phyloP scores from a whole-genome alignment of 2,797 vertebrate species.

The Acrossocheilus wenchowensis region DNA sequence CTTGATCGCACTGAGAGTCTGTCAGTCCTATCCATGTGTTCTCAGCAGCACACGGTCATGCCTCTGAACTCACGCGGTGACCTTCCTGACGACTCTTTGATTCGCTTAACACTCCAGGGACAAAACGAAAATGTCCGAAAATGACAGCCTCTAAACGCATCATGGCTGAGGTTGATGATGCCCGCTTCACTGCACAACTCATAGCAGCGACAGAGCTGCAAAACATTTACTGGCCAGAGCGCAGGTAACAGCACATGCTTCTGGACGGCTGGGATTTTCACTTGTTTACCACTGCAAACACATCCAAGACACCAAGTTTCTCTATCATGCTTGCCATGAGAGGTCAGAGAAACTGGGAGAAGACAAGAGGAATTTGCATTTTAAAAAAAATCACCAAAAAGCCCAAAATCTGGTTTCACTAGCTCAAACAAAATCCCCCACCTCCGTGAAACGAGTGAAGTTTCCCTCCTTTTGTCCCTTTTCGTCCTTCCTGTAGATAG shows the following conservation, averaged over 20 bases:
- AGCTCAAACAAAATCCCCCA: neutral
- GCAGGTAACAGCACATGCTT: neutral
- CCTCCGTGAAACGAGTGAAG: neutral
- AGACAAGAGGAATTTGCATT: neutral
- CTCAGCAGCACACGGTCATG: neutral
- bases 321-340: neutral
- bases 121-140: neutral
- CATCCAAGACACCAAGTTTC: neutral
- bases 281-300: neutral
- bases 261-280: neutral
- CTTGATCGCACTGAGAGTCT: neutral
- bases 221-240: neutral
- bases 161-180: conserved; percentile 4
- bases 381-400: neutral
- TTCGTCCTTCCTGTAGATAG: conserved; percentile 41
- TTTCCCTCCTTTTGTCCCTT: conserved; percentile 12
- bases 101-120: conserved; percentile 24
- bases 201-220: neutral
- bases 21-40: neutral
- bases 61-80: neutral
- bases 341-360: neutral
- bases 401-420: neutral
- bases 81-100: neutral
- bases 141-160: conserved; percentile 1
- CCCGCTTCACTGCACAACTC: neutral